Evolutionary conservation across 1,140 invertebrate genomes (phyloP).

Genomic region (Drosophila sp.): DNA sequence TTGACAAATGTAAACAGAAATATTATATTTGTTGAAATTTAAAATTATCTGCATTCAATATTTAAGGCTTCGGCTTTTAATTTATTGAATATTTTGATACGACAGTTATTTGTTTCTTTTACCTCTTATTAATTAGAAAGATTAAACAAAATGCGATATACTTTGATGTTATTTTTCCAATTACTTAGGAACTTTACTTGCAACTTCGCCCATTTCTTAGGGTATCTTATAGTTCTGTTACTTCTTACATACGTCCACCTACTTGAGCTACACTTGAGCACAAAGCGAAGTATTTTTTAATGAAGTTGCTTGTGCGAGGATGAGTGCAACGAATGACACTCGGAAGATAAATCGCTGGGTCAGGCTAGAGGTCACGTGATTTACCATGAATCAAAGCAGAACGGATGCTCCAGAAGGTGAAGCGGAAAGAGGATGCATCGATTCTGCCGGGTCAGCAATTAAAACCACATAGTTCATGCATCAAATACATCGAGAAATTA

Average conservation of each 20-base stretch:
- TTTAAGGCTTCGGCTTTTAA: no score
- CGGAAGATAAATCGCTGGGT: constrained; percentile 69
- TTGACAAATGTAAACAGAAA: no score
- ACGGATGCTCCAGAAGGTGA: not conserved
- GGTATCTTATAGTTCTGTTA: not conserved
- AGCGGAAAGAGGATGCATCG: constrained; percentile 9
- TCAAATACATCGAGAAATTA: constrained; percentile 53
- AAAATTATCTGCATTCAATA: no score
- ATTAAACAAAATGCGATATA: no score
- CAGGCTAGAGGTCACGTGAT: constrained; percentile 35
- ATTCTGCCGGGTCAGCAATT: constrained; percentile 68
- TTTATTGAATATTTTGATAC: no score
- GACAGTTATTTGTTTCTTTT: no score
- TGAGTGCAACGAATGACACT: constrained; percentile 31
- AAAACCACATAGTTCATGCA: constrained; percentile 77
- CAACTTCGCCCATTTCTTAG: not conserved
- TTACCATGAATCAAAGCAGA: constrained; percentile 44
- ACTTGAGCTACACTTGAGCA: constrained; percentile 33
- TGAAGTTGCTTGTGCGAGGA: constrained; percentile 39
- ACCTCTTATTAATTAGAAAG: no score
- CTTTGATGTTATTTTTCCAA: no score
- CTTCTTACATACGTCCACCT: not conserved
- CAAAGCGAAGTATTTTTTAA: constrained; percentile 48
- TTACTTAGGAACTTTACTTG: no score
- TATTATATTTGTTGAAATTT: no score